These are phyloP conservation scores for Sebastes itinus DNA, from an alignment of 2,797 vertebrate species.

Conservation along the genomic window DNA sequence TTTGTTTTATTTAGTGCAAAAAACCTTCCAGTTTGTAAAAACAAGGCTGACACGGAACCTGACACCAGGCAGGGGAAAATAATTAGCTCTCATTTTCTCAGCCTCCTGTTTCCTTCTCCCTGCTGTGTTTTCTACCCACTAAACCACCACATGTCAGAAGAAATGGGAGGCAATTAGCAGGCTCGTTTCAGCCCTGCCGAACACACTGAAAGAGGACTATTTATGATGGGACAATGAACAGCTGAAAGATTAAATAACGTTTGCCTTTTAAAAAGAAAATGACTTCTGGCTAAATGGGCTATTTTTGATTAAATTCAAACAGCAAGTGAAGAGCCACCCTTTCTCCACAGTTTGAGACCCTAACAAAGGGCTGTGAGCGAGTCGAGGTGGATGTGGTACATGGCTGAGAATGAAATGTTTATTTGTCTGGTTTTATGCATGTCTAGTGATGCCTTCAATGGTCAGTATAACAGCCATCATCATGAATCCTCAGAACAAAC, in stretches of 20 bases:
- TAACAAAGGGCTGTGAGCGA: slow-evolving; percentile 90
- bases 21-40: slow-evolving; percentile 99
- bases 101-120: slow-evolving; percentile 99
- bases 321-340: slow-evolving; percentile 98
- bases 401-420: slow-evolving; percentile 96
- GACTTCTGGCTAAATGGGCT: slow-evolving; percentile 99
- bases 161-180: slow-evolving; percentile 99
- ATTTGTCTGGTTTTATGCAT: slow-evolving; percentile 85
- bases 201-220: slow-evolving; percentile 99
- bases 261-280: slow-evolving; percentile 99
- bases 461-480: slow-evolving; percentile 60
- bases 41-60: slow-evolving; percentile 99
- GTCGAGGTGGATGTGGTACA: slow-evolving; percentile 92
- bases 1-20: slow-evolving; percentile 99
- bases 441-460: slow-evolving; percentile 88
- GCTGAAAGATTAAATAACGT: slow-evolving; percentile 99
- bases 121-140: slow-evolving; percentile 99
- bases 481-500: slow-evolving; percentile 47
- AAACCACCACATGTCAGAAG: slow-evolving; percentile 99
- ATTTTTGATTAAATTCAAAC: slow-evolving; percentile 99
- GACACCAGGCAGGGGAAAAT: slow-evolving; percentile 99
- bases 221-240: slow-evolving; percentile 99
- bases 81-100: slow-evolving; percentile 99
- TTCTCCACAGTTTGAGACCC: slow-evolving; percentile 86
- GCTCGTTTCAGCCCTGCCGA: slow-evolving; percentile 99